Evolutionary conservation across 1,140 invertebrate species (phyloP).

Genomic region (Pachypeltis micranthus): DNA sequence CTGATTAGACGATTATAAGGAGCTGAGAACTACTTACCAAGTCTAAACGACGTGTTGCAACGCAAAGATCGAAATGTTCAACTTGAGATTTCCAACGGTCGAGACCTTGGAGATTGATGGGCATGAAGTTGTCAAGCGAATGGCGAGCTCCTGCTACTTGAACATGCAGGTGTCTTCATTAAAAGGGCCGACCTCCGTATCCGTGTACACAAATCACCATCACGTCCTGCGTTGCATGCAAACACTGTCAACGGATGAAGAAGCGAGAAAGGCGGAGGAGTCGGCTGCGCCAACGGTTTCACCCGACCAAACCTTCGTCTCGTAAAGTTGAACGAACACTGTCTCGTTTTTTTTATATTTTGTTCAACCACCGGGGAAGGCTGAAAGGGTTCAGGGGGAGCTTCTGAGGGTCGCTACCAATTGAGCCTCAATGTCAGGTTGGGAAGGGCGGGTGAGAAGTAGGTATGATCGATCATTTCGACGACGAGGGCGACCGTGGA

Average conservation of each 20-base stretch:
- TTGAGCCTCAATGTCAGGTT: no score
- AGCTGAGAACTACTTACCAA: no score
- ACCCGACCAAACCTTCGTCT: neutral
- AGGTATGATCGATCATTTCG: no score
- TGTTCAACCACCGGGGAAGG: no score
- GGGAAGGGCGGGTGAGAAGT: no score
- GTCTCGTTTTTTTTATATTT: neutral
- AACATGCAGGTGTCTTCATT: constrained; percentile 3
- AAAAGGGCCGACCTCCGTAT: neutral
- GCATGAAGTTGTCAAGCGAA: neutral
- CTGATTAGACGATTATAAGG: no score
- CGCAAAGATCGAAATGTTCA: neutral
- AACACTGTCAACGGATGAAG: neutral
- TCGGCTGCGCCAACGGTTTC: neutral
- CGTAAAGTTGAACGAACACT: neutral
- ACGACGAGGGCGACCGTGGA: no score
- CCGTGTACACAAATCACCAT: neutral
- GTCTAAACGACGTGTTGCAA: no score
- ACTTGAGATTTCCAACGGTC: neutral
- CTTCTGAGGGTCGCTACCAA: no score
- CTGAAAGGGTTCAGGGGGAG: no score
- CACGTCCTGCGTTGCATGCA: neutral
- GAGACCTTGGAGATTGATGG: neutral
- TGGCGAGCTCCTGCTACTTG: neutral
- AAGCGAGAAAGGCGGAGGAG: neutral